phyloP scores from a whole-genome alignment of 2,888 invertebrate genomes.

The Drosophila tripunctata region DNA sequence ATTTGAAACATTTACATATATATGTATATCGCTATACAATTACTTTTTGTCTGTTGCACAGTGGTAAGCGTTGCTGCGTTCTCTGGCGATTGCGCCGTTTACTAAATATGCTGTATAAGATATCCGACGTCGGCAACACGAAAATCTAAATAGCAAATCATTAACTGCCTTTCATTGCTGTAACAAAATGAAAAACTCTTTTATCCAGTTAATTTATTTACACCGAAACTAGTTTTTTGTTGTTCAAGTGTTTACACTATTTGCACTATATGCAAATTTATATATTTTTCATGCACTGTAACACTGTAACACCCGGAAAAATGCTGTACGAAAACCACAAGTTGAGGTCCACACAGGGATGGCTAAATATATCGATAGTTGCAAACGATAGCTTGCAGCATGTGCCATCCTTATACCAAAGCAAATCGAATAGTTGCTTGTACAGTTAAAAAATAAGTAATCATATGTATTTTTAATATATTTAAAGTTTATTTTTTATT shows the following conservation, averaged over 20 bases:
- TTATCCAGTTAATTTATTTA: constrained; percentile 23
- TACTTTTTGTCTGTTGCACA: constrained; percentile 61
- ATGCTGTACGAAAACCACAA: constrained; percentile 69
- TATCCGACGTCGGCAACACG: constrained; percentile 61
- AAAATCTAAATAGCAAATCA: constrained; percentile 52
- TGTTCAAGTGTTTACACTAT: constrained; percentile 49
- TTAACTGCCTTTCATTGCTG: constrained; percentile 68
- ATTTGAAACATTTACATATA: constrained; percentile 11
- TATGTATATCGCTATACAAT: too few species aligned
- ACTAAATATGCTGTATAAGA: constrained; percentile 52
- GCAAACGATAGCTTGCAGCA: not conserved
- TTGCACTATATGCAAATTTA: constrained; percentile 57
- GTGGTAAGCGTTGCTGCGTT: constrained; percentile 37
- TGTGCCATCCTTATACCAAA: not conserved
- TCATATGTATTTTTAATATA: too few species aligned
- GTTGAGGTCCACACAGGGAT: constrained; percentile 59
- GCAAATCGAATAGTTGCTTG: not conserved
- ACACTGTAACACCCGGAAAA: constrained; percentile 72
- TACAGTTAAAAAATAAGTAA: not conserved
- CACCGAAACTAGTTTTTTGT: constrained; percentile 23
- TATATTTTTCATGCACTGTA: constrained; percentile 71
- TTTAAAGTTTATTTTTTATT: too few species aligned
- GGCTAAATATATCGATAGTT: constrained; percentile 45
- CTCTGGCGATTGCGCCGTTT: constrained; percentile 53
- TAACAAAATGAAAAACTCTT: constrained; percentile 22